phyloP scores from a whole-genome alignment of 2,113 vertebrate genomes.

The Petromus typicus region DNA sequence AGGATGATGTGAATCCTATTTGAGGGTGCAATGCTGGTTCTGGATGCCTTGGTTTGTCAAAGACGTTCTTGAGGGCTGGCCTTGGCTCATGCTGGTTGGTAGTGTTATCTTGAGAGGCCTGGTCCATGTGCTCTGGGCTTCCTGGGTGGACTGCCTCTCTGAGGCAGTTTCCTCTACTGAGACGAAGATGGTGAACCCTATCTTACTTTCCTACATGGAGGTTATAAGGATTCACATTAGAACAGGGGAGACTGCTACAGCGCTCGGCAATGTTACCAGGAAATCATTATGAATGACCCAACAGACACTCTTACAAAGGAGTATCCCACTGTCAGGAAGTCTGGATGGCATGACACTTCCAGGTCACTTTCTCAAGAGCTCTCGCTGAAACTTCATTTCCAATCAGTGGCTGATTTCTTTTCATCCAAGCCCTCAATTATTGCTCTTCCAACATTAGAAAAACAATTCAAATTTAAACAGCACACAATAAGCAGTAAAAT shows the following conservation, averaged over 20 bases:
- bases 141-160: background rate
- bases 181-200: background rate
- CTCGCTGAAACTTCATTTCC: constrained; percentile 46
- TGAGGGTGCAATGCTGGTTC: background rate
- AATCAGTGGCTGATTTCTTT: constrained; percentile 50
- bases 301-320: background rate
- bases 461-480: constrained; percentile 36
- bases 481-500: constrained; percentile 14
- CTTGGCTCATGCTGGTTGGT: background rate
- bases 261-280: background rate
- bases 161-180: no score
- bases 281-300: background rate
- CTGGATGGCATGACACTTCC: background rate
- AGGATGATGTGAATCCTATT: background rate
- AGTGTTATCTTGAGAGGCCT: background rate
- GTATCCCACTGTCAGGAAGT: background rate
- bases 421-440: constrained; percentile 33
- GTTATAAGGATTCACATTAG: background rate
- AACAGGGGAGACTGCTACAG: background rate
- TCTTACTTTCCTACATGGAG: background rate
- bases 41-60: background rate
- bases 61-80: background rate
- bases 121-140: background rate
- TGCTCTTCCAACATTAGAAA: constrained; percentile 28
- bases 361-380: constrained; percentile 25